phyloP scores from a whole-genome alignment of 1,140 invertebrate species.

The Eumeta japonica region DNA sequence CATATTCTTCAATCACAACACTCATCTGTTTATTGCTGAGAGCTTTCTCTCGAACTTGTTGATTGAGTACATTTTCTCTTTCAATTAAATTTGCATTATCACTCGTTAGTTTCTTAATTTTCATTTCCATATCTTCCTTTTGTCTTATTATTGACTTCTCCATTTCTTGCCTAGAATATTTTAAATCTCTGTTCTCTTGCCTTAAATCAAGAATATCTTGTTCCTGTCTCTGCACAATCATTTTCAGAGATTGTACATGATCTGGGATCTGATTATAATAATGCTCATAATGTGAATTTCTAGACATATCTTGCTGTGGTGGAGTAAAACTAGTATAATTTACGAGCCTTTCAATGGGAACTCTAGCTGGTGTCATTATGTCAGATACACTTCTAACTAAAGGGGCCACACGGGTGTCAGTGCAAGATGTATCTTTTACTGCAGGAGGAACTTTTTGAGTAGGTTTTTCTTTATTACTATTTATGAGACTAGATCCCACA shows the following conservation, averaged over 20 bases:
- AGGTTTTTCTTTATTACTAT: constrained; percentile 30
- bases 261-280: constrained; percentile 27
- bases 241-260: constrained; percentile 30
- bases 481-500: constrained; percentile 19
- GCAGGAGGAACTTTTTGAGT: constrained; percentile 43
- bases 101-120: constrained; percentile 35
- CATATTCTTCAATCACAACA: constrained; percentile 50
- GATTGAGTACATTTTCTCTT: constrained; percentile 32
- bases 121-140: constrained; percentile 30
- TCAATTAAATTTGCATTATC: constrained; percentile 29
- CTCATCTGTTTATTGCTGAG: constrained; percentile 45
- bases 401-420: constrained; percentile 14
- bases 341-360: constrained; percentile 38
- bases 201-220: constrained; percentile 36
- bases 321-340: constrained; percentile 36
- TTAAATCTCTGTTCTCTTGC: constrained; percentile 39
- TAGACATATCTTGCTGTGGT: constrained; percentile 30
- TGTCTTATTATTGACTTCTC: constrained; percentile 25
- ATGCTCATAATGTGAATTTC: constrained; percentile 21
- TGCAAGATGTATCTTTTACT: constrained; percentile 16
- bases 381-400: constrained; percentile 42
- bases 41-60: constrained; percentile 37
- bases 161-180: constrained; percentile 29
- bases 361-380: constrained; percentile 37
- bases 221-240: constrained; percentile 43